Evolutionary conservation across 2,797 vertebrate genomes (phyloP).

Genomic region (Halcyon chelicuti): DNA sequence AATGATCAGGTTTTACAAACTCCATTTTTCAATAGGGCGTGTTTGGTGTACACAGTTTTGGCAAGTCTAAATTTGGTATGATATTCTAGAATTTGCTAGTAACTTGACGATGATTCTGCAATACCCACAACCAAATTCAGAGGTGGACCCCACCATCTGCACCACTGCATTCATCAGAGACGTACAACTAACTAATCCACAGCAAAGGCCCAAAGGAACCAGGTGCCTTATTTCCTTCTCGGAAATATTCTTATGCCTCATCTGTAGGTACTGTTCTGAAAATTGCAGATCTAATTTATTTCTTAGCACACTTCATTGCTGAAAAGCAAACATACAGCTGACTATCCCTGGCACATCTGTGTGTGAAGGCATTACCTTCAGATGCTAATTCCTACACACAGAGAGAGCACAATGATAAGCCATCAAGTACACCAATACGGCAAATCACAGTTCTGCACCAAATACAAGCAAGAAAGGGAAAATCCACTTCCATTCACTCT

Average conservation of each 20-base stretch:
- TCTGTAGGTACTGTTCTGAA: background rate
- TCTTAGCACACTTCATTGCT: background rate
- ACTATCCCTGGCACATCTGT: background rate
- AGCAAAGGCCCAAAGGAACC: background rate
- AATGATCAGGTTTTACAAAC: background rate
- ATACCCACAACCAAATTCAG: fast-evolving
- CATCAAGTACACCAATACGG: background rate
- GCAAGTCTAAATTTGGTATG: background rate
- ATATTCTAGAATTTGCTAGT: background rate
- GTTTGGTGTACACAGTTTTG: background rate
- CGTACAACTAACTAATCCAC: background rate
- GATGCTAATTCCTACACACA: background rate
- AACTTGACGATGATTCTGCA: background rate
- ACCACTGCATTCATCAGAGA: background rate
- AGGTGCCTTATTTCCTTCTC: background rate
- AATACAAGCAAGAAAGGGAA: background rate
- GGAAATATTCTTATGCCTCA: background rate
- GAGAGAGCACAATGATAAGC: fast-evolving
- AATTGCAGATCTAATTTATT: background rate
- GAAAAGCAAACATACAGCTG: background rate
- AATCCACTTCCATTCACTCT: background rate
- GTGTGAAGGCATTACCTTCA: background rate
- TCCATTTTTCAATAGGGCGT: background rate
- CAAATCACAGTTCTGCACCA: background rate
- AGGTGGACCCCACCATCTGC: background rate